Conservation (phyloP, 2,113 vertebrate genomes). For the Numida meleagris region DNA sequence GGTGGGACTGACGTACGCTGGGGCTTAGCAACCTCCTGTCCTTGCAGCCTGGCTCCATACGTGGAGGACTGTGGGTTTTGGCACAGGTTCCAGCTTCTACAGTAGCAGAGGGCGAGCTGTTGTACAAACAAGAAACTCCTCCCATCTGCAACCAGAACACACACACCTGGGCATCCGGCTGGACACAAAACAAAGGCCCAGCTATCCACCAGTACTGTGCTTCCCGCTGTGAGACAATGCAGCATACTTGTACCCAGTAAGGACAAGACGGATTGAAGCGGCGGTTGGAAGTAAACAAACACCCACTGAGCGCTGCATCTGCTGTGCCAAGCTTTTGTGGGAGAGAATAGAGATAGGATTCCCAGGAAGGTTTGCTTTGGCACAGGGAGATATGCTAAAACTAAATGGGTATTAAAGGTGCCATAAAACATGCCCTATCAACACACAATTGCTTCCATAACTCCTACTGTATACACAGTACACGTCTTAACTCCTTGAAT, state of each 20-base stretch:
- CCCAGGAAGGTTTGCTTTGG: neutral
- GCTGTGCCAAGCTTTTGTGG: neutral
- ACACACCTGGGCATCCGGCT: neutral
- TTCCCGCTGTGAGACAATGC: neutral
- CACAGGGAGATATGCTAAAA: neutral
- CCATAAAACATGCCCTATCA: rapidly evolving
- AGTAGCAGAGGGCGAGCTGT: no score
- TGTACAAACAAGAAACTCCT: no score
- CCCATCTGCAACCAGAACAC: no score
- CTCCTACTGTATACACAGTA: rapidly evolving
- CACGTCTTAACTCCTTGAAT: rapidly evolving
- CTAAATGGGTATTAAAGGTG: rapidly evolving
- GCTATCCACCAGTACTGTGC: rapidly evolving
- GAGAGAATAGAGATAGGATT: rapidly evolving
- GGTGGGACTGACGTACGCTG: no score
- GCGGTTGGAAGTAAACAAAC: neutral
- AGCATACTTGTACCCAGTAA: rapidly evolving
- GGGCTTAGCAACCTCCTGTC: no score
- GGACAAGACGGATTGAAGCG: rapidly evolving
- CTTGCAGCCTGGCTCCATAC: neutral
- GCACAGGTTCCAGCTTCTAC: no score
- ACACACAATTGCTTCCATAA: rapidly evolving
- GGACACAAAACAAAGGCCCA: rapidly evolving
- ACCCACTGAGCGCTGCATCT: rapidly evolving
- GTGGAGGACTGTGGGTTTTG: no score